phyloP scores from a whole-genome alignment of 1,140 invertebrate species.

The Amphibalanus amphitrite region DNA sequence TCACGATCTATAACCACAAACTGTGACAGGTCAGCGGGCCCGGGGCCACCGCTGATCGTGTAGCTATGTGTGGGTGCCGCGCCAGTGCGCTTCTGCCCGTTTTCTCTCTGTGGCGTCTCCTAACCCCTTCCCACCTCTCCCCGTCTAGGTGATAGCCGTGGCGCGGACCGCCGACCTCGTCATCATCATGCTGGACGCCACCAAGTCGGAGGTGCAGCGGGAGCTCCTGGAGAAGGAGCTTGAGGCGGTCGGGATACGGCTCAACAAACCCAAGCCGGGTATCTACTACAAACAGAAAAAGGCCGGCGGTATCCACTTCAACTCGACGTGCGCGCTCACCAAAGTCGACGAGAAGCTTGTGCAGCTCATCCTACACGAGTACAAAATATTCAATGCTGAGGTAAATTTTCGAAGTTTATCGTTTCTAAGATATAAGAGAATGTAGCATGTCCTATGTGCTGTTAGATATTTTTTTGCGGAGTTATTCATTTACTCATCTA shows the following conservation, averaged over 20 bases:
- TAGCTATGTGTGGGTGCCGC: too few relatives aligned
- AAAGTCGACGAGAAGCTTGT: conserved; percentile 95
- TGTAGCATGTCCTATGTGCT: too few relatives aligned
- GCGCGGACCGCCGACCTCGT: conserved; percentile 90
- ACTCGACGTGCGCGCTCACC: conserved; percentile 82
- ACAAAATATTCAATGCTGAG: conserved; percentile 98
- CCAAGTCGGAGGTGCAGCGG: conserved; percentile 87
- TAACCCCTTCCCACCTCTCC: too few relatives aligned
- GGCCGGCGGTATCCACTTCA: conserved; percentile 96
- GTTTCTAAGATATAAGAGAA: too few relatives aligned
- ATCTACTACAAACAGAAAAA: conserved; percentile 98
- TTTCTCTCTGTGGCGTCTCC: too few relatives aligned
- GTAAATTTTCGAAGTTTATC: conserved; percentile 30
- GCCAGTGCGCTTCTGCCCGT: too few relatives aligned
- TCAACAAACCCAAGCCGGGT: conserved; percentile 87
- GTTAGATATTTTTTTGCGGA: too few relatives aligned
- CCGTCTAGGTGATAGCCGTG: conserved; percentile 94
- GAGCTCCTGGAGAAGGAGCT: conserved; percentile 79
- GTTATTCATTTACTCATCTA: too few relatives aligned
- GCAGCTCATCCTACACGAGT: conserved; percentile 95
- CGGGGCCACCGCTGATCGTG: too few relatives aligned
- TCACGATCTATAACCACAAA: too few relatives aligned
- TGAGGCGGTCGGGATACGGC: conserved; percentile 86
- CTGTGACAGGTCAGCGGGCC: too few relatives aligned
- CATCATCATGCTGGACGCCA: conserved; percentile 97